phyloP scores from a whole-genome alignment of 1,140 invertebrate species.

The Cecropterus lyciades region DNA sequence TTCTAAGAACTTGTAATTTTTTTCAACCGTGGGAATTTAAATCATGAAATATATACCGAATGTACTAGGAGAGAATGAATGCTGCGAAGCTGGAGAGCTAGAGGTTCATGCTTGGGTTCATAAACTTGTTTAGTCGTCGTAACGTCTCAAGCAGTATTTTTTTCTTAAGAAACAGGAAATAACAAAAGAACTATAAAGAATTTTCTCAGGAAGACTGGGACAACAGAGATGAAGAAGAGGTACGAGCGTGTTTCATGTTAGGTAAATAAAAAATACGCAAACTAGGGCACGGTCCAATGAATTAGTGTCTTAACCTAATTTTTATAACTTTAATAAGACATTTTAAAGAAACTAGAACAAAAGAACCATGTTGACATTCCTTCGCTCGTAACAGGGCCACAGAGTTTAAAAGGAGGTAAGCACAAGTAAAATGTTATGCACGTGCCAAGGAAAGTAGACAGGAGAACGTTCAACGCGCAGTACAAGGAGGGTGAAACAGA shows the following conservation, averaged over 20 bases:
- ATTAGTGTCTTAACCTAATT: too few relatives aligned
- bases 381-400: slow-evolving; percentile 27
- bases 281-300: too few relatives aligned
- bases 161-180: slow-evolving; percentile 20
- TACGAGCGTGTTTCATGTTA: not conserved
- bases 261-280: not conserved
- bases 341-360: slow-evolving; percentile 15
- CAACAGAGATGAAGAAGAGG: slow-evolving; percentile 32
- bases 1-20: too few relatives aligned
- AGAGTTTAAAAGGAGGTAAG: slow-evolving; percentile 7
- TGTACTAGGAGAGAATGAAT: slow-evolving; percentile 12
- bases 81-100: not conserved
- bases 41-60: slow-evolving; percentile 9
- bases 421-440: not conserved
- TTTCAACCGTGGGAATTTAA: slow-evolving; percentile 10
- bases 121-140: not conserved
- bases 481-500: slow-evolving; percentile 5
- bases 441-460: not conserved
- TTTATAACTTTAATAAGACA: too few relatives aligned
- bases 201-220: slow-evolving; percentile 40
- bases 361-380: slow-evolving; percentile 13
- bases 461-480: not conserved
- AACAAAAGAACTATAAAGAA: slow-evolving; percentile 44
- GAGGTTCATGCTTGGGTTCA: not conserved
- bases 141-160: not conserved